Evolutionary conservation across 2,888 invertebrate genomes (phyloP), one percentile per base, ranked within the genome.

Genomic region (Temnothorax rugatulus): DNA sequence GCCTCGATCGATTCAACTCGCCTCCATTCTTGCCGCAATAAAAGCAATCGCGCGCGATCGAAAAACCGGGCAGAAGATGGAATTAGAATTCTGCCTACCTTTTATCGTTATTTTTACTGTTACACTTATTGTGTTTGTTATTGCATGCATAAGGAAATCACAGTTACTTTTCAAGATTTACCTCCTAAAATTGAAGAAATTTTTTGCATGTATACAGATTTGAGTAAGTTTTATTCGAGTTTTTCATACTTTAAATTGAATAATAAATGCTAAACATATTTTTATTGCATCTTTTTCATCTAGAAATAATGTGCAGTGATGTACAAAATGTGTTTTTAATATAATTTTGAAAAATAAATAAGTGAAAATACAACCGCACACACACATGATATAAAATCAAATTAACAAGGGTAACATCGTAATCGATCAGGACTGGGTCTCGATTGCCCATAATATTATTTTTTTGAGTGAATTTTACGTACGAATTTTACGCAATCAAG

Each of bases 1-100:
- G 41, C 15, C 11, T 29, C 82, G 82, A 63, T 63, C 82, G 82
- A 82, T 76, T 74, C 54, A 50, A 41, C 29, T 54, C 63, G 52
- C 41, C n/a, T 61, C 13, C 21, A 57, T 81, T 64, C 7, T 41
- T 79, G 63, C 44, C 41, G 52, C 52, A 52, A 63, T 74, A 79
- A 81, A 81, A 74, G 38, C 74, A 81, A 59, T 79, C 59, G 57
- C 44, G 21, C 34, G 29, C 13, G 25, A 79, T 79, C 38, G 59
- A 18, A 54, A 54, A 54, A 59, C 21, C 34, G 34, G 18, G 57
- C 13, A 21, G 11, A 59, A 75, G 73, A 38, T 74, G 18, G 34
- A 41, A 9, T 79, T 47, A 52, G n/a, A 21, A 73, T 21, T 15
- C 29, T 57, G 18, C 13, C 21, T 50, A 25, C 9, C 21, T 47